A percentile compares a stretch with the other conserved stretches of the same genome.
phyloP scores from a whole-genome alignment of 2,888 invertebrate genomes.

The Nebria brevicollis region DNA sequence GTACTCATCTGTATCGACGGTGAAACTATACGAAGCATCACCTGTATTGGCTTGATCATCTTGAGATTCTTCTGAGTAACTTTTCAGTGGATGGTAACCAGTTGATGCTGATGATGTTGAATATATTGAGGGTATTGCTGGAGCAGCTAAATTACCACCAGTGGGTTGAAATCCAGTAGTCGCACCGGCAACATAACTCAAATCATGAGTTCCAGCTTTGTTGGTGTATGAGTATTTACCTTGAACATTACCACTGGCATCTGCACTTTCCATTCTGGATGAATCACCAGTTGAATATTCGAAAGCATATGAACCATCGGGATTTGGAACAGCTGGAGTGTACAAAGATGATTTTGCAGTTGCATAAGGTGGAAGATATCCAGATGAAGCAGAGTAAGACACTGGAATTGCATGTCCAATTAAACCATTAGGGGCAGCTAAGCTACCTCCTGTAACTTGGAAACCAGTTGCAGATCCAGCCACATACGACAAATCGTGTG shows the following conservation, averaged over 20 bases:
- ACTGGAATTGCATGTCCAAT: constrained; percentile 32
- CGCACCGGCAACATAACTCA: constrained; percentile 53
- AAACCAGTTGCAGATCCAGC: constrained; percentile 50
- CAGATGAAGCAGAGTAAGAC: constrained; percentile 16
- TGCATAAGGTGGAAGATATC: constrained; percentile 17
- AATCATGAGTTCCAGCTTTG: constrained; percentile 51
- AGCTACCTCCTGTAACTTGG: constrained; percentile 48
- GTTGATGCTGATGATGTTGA: constrained; percentile 11
- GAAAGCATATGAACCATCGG: constrained; percentile 56
- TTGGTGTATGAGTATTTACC: constrained; percentile 54
- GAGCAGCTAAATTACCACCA: constrained; percentile 58
- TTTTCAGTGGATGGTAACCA: constrained; percentile 14
- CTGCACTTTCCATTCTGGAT: constrained; percentile 52
- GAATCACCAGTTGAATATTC: constrained; percentile 51
- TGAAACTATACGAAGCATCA: constrained; percentile 51
- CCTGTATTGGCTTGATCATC: constrained; percentile 44
- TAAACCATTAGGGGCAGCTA: constrained; percentile 47
- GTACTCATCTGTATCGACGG: constrained; percentile 48
- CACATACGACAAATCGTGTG: constrained; percentile 48
- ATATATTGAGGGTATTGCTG: constrained; percentile 44
- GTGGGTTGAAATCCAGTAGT: constrained; percentile 56
- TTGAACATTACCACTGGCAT: constrained; percentile 53
- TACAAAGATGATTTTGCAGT: constrained; percentile 11
- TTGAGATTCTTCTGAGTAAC: constrained; percentile 7
- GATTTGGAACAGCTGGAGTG: constrained; percentile 27